phyloP scores from a whole-genome alignment of 2,797 vertebrate genomes.

The Thunnus albacares region DNA sequence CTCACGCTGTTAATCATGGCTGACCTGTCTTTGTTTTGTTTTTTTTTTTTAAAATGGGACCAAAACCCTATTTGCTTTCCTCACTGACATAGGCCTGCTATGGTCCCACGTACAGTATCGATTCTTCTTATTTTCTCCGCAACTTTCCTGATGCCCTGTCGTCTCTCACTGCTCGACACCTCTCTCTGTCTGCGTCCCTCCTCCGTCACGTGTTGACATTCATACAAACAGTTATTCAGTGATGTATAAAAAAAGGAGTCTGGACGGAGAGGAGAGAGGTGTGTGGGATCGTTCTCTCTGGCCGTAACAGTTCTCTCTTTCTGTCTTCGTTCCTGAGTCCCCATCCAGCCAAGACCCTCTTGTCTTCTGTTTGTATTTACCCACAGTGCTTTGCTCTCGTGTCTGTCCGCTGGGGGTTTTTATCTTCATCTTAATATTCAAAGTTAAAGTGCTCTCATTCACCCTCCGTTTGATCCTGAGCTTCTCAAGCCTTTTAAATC shows the following conservation, averaged over 20 bases:
- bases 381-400: slow-evolving; percentile 68
- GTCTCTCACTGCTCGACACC: slow-evolving; percentile 51
- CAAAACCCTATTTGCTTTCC: slow-evolving; percentile 41
- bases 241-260: neutral
- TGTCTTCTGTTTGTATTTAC: slow-evolving; percentile 40
- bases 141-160: slow-evolving; percentile 72
- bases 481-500: slow-evolving; percentile 52
- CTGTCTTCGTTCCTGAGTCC: slow-evolving; percentile 49
- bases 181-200: slow-evolving; percentile 18
- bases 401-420: neutral
- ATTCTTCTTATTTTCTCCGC: slow-evolving; percentile 50
- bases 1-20: slow-evolving; percentile 44
- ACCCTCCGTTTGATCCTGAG: slow-evolving; percentile 58
- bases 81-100: slow-evolving; percentile 48
- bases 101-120: slow-evolving; percentile 62
- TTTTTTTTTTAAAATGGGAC: slow-evolving; percentile 39
- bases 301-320: slow-evolving; percentile 24
- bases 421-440: slow-evolving; percentile 18
- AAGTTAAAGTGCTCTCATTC: slow-evolving; percentile 47
- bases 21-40: slow-evolving; percentile 32
- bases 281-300: slow-evolving; percentile 46
- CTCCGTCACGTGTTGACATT: neutral
- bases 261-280: slow-evolving; percentile 42
- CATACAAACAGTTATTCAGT: too few species aligned
- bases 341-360: slow-evolving; percentile 48